A percentile compares a stretch with the other conserved stretches of the same genome.
phyloP scores from a whole-genome alignment of 2,113 vertebrate species.

The Coturnix japonica region DNA sequence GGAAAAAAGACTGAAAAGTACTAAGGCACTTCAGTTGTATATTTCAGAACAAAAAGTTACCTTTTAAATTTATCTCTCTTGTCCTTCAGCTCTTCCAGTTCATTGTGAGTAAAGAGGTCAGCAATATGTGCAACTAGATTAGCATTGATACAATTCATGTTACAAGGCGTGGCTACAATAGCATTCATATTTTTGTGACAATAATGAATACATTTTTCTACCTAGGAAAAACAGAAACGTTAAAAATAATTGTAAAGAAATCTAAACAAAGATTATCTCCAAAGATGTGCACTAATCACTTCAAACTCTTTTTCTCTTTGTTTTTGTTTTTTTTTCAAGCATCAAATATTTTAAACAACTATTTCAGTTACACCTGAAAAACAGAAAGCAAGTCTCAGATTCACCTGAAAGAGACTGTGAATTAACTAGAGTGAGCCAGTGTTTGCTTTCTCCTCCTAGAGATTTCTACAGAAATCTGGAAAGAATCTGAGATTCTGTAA shows the following conservation, averaged over 20 bases:
- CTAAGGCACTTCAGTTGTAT: background rate
- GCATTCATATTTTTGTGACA: conserved; percentile 96
- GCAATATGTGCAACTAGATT: conserved; percentile 89
- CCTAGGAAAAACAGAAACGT: conserved; percentile 75
- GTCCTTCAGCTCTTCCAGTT: conserved; percentile 94
- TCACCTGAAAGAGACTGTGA: background rate
- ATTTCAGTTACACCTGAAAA: background rate
- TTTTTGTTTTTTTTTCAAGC: background rate
- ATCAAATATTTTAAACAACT: background rate
- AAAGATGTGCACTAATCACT: background rate
- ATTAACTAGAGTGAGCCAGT: background rate
- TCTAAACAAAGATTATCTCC: background rate
- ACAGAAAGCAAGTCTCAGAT: background rate
- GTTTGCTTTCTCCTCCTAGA: background rate
- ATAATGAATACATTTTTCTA: conserved; percentile 93
- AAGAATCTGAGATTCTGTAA: background rate
- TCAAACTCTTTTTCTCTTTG: background rate
- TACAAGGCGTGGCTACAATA: conserved; percentile 94
- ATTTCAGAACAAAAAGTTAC: conserved; percentile 68
- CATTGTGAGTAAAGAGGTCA: conserved; percentile 91
- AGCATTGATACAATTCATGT: conserved; percentile 99
- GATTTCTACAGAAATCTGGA: background rate
- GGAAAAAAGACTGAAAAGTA: background rate
- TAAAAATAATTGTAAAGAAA: conserved; percentile 23
- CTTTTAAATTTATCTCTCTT: conserved; percentile 99